Percentiles rank a stretch among this genome's conserved stretches.
These are phyloP conservation scores for Oedothorax gibbosus DNA, from an alignment of 1,140 invertebrate genomes.

Conservation along the genomic window DNA sequence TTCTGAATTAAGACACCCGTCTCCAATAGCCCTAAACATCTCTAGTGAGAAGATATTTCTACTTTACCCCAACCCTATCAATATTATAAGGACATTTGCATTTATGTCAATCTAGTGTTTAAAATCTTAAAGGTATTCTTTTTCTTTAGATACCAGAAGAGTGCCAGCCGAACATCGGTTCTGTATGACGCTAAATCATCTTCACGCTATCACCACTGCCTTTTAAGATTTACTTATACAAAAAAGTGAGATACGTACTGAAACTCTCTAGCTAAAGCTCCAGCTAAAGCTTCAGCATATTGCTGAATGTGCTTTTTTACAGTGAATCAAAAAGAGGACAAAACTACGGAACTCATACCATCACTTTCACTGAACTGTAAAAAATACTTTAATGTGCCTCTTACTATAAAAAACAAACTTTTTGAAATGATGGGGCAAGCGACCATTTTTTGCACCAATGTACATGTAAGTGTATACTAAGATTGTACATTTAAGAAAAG, in stretches of 20 bases:
- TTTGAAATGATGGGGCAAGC: constrained; percentile 9
- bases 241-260: constrained; percentile 12
- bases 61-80: too few species aligned
- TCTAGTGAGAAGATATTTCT: too few species aligned
- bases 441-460: constrained; percentile 18
- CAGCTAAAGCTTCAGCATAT: constrained; percentile 25
- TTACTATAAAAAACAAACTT: background rate
- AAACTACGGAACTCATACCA: background rate
- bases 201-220: constrained; percentile 27
- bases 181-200: constrained; percentile 32
- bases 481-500: background rate
- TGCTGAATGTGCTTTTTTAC: constrained; percentile 8
- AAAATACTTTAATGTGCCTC: constrained; percentile 33
- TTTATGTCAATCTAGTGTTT: too few species aligned
- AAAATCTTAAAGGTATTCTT: too few species aligned
- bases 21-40: too few species aligned
- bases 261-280: background rate
- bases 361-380: background rate
- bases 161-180: constrained; percentile 28
- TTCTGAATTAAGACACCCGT: too few species aligned
- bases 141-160: constrained; percentile 48
- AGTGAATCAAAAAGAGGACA: background rate
- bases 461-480: constrained; percentile 27
- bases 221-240: constrained; percentile 32
- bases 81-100: too few species aligned